Conservation (phyloP, 2,113 vertebrate species). For the Caranx melampygus region DNA sequence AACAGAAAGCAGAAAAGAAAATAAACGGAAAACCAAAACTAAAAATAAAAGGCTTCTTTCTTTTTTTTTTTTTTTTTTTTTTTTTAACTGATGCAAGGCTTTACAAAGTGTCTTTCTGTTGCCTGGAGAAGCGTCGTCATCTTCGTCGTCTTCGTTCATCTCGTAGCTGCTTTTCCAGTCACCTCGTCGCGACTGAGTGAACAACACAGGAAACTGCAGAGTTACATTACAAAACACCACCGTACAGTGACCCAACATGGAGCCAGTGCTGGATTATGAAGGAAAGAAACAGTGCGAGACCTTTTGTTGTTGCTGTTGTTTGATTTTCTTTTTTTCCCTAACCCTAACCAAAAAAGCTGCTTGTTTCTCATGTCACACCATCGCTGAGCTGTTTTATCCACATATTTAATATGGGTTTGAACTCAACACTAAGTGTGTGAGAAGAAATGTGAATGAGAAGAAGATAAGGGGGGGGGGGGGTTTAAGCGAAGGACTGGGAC, state of each 20-base stretch:
- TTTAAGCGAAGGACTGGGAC: neutral
- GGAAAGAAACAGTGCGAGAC: conserved; percentile 16
- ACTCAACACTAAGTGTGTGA: neutral
- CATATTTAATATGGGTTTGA: neutral
- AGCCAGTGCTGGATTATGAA: conserved; percentile 29
- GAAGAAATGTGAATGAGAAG: neutral
- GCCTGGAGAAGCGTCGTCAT: neutral
- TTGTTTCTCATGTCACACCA: neutral
- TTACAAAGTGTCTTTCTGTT: conserved; percentile 25
- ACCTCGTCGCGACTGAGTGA: neutral
- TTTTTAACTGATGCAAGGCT: conserved; percentile 37
- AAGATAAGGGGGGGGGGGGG: neutral
- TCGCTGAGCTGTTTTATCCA: neutral
- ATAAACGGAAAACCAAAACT: neutral
- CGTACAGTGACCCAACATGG: conserved; percentile 18
- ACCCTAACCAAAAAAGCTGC: neutral
- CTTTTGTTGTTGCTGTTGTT: neutral
- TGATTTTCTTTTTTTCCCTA: conserved; percentile 4
- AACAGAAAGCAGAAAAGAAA: neutral
- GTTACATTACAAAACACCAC: conserved; percentile 46
- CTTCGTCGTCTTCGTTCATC: neutral
- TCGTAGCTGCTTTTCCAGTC: neutral
- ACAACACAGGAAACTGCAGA: conserved; percentile 49
- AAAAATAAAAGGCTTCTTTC: conserved; percentile 21
- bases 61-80: conserved; percentile 30